Conservation (phyloP, 2,888 invertebrate species). For the Tubulanus polymorphus region DNA sequence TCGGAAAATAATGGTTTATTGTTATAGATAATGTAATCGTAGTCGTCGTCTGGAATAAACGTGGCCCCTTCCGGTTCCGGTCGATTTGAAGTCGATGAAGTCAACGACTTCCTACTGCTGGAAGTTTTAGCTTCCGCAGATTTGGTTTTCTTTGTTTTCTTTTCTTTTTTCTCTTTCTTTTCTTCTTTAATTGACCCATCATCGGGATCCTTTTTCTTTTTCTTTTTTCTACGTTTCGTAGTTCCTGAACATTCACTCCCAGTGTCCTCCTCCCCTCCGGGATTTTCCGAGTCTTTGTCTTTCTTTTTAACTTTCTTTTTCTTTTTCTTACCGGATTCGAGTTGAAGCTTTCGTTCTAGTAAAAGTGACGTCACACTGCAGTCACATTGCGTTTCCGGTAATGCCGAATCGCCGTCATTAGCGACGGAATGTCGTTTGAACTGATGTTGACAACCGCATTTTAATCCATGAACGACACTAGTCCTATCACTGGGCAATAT, state of each 20-base stretch:
- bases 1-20: constrained; percentile 46
- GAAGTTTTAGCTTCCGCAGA: constrained; percentile 13
- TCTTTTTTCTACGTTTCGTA: neutral
- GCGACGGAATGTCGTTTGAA: no score
- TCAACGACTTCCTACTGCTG: neutral
- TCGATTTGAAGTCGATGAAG: constrained; percentile 15
- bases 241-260: neutral
- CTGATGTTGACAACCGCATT: no score
- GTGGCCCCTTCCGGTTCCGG: constrained; percentile 47
- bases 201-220: constrained; percentile 5
- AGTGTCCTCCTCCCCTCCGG: constrained; percentile 3
- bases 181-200: constrained; percentile 10
- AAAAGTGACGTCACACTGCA: no score
- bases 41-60: constrained; percentile 29
- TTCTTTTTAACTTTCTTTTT: constrained; percentile 19
- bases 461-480: no score
- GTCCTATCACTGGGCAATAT: no score
- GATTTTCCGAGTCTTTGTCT: constrained; percentile 5
- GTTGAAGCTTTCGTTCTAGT: no score
- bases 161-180: constrained; percentile 9
- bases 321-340: no score
- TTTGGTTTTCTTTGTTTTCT: constrained; percentile 14
- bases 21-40: constrained; percentile 39
- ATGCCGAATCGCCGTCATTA: no score
- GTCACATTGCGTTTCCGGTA: no score